These are phyloP conservation scores for Arvicola amphibius DNA, from an alignment of 2,797 vertebrate species.

Conservation along the genomic window DNA sequence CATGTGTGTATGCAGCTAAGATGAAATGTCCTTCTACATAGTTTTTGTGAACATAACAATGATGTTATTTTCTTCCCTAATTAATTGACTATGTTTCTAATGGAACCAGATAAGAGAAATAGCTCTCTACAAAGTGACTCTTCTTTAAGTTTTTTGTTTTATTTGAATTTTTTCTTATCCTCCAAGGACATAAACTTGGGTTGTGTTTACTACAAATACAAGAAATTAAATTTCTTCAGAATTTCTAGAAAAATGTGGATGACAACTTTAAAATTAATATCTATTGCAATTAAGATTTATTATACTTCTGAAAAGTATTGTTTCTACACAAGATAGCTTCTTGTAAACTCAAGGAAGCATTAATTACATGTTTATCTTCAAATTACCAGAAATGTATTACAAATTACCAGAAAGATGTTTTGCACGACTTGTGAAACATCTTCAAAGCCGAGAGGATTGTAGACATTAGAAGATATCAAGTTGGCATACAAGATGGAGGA, in stretches of 20 bases:
- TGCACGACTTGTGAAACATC: neutral
- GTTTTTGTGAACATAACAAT: neutral
- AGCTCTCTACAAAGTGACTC: neutral
- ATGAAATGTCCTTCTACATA: neutral
- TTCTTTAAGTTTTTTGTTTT: slow-evolving; percentile 29
- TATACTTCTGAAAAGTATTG: neutral
- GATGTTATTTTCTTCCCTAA: slow-evolving; percentile 30
- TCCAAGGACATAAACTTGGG: slow-evolving; percentile 6
- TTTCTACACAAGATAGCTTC: neutral
- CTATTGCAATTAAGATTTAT: neutral
- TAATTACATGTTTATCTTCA: neutral
- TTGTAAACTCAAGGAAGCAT: slow-evolving; percentile 4
- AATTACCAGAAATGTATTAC: neutral
- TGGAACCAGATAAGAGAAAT: slow-evolving; percentile 47
- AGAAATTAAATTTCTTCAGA: neutral
- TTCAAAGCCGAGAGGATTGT: neutral
- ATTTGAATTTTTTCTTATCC: slow-evolving; percentile 22
- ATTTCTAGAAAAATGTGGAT: neutral
- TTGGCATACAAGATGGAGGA: neutral
- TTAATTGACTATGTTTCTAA: slow-evolving; percentile 43
- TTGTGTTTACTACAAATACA: neutral
- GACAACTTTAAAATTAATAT: slow-evolving; percentile 4
- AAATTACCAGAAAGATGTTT: neutral
- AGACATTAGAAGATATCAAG: neutral
- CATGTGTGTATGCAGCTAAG: neutral